Evolutionary conservation across 2,797 vertebrate genomes (phyloP), one percentile per base, ranked within the genome.

Genomic region (Clarias platycephalus): DNA sequence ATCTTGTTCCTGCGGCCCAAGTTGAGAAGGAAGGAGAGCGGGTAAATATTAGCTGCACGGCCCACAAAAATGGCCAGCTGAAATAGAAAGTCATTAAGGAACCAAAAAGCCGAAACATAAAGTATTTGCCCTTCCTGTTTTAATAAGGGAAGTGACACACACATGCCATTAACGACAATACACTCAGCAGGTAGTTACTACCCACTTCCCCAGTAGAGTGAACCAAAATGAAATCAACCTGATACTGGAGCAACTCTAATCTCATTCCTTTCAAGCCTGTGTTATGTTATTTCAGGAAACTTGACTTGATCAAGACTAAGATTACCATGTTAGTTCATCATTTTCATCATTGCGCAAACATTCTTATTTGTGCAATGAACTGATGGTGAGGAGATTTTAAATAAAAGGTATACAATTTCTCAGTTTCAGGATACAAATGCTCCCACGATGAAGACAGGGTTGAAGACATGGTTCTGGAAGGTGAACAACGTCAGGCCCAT

Each of bases 401-500:
- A 66, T 7, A 20, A 12, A 1, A 28, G 16, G 13, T 44, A 44
- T 44, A 44, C 15, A 3, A 60, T 24, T 20, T 24, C 18, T 16
- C 1, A 63, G 63, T 75, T 58, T 57, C 24, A 98, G 95, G 98
- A 99, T 99, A 99, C 98, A 0, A 99, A 99, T 89, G 98, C 97
- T 31, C 96, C 96, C 22, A 97, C 91, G 78, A 99, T 97, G 81
- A 99, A 99, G 82, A 96, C 96, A 63, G 96, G 96, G 86, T 97
- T 98, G 86, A 99, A 99, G 91, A 97, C 82, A 0, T 99, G 98
- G 92, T 94, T 98, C 94, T 98, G 96, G 93, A 99, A 99, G 86
- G 98, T 99, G 93, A 99, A 99, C 80, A 99, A 93, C 5, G 98
- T 94, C 89, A 99, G 93, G 37, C 98, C 98, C 98, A 99, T 99